These are phyloP conservation scores for Coranthus polyacanthus DNA, from an alignment of 2,797 vertebrate genomes.

Conservation along the genomic window DNA sequence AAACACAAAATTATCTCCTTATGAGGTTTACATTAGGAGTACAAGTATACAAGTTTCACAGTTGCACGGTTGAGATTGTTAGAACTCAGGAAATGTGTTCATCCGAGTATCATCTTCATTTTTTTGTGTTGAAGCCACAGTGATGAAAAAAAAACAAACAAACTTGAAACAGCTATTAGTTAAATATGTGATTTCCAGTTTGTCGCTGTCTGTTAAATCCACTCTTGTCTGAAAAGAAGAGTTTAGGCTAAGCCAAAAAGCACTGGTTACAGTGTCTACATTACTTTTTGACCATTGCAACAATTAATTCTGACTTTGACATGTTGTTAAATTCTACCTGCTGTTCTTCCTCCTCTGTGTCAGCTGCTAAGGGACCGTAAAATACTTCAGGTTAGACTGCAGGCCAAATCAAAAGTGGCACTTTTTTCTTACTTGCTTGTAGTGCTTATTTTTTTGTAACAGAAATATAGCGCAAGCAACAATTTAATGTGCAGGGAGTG, in stretches of 20 bases:
- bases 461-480: slow-evolving; percentile 13
- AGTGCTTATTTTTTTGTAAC: slow-evolving; percentile 18
- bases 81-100: background rate
- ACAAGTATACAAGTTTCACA: background rate
- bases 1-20: too few relatives aligned
- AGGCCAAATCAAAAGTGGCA: slow-evolving; percentile 17
- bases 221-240: background rate
- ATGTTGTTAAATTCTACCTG: background rate
- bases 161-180: background rate
- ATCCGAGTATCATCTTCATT: background rate
- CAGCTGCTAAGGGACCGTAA: slow-evolving; percentile 15
- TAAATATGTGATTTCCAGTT: background rate
- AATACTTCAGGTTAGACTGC: slow-evolving; percentile 3
- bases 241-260: background rate
- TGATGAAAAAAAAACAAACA: slow-evolving; percentile 10
- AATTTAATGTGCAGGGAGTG: slow-evolving; percentile 2
- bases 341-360: background rate
- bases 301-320: slow-evolving; percentile 2
- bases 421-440: slow-evolving; percentile 7
- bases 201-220: background rate
- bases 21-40: too few relatives aligned
- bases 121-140: background rate
- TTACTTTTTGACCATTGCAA: background rate
- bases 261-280: background rate
- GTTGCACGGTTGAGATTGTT: background rate